Conservation (phyloP, 1,140 invertebrate species). For the Neuroterus valhalla region DNA sequence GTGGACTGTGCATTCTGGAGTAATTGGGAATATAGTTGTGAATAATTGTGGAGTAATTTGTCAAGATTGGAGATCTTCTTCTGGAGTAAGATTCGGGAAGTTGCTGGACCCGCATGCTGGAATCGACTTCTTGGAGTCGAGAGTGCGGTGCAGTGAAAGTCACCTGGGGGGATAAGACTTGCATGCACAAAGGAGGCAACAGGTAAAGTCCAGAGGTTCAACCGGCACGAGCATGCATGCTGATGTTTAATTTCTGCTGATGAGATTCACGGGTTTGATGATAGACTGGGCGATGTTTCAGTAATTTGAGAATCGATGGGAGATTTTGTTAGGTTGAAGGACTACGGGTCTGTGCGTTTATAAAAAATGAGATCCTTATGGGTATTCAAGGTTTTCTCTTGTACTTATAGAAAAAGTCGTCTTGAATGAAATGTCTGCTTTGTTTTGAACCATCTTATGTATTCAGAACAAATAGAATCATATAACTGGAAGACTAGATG, state of each 20-base stretch:
- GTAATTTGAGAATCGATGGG: no score
- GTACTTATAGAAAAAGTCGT: no score
- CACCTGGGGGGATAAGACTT: slow-evolving; percentile 43
- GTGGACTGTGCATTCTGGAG: neutral
- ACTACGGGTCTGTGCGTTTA: no score
- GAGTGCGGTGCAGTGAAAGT: slow-evolving; percentile 49
- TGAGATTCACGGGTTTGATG: neutral
- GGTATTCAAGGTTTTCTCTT: no score
- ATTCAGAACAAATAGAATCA: no score
- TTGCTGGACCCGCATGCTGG: slow-evolving; percentile 32
- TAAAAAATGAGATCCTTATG: no score
- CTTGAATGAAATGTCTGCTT: no score
- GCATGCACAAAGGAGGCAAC: slow-evolving; percentile 53
- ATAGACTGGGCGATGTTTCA: neutral
- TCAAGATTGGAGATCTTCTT: no score
- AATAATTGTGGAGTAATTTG: no score
- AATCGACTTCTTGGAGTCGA: slow-evolving; percentile 40
- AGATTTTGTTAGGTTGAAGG: no score
- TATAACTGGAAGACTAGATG: no score
- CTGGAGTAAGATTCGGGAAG: neutral
- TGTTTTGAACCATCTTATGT: no score
- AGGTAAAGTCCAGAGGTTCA: slow-evolving; percentile 49
- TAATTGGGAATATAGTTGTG: neutral
- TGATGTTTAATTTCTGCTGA: neutral
- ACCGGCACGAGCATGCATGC: neutral